phyloP scores from a whole-genome alignment of 2,797 vertebrate genomes.

The Chromobotia macracanthus region DNA sequence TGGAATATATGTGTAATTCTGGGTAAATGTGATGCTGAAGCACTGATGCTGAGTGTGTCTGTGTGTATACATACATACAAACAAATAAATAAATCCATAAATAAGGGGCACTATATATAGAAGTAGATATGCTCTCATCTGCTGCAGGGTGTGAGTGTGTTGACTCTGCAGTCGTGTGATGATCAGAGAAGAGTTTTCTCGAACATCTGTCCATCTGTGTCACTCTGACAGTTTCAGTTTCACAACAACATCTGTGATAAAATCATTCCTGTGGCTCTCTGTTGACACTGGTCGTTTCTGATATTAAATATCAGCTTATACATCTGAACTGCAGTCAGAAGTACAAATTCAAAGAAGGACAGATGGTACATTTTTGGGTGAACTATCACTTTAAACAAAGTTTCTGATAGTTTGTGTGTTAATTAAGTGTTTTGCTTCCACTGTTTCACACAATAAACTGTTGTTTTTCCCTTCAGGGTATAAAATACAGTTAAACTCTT shows the following conservation, averaged over 20 bases:
- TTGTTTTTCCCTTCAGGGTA: background rate
- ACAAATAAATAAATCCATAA: too few relatives aligned
- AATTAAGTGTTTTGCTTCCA: slow-evolving; percentile 1
- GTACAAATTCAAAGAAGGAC: too few relatives aligned
- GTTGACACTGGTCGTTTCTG: background rate
- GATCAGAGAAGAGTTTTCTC: slow-evolving; percentile 37
- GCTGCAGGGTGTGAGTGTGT: background rate
- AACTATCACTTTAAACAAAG: background rate
- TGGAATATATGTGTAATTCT: background rate
- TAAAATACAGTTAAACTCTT: background rate
- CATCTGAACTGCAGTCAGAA: background rate
- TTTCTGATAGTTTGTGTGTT: background rate
- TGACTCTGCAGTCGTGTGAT: background rate
- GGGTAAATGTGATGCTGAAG: too few relatives aligned
- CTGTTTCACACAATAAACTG: background rate
- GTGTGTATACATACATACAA: too few relatives aligned
- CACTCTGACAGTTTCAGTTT: slow-evolving; percentile 3
- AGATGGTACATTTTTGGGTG: too few relatives aligned
- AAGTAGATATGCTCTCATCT: too few relatives aligned
- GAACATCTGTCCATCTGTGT: slow-evolving; percentile 45
- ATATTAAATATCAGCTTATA: background rate
- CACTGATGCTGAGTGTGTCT: slow-evolving; percentile 1
- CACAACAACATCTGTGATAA: background rate
- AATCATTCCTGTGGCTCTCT: background rate
- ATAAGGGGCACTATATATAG: too few relatives aligned